Percentiles rank a stretch among this genome's conserved stretches.
These are phyloP conservation scores for Cossypha caffra DNA, from an alignment of 2,797 vertebrate genomes.

Conservation along the genomic window DNA sequence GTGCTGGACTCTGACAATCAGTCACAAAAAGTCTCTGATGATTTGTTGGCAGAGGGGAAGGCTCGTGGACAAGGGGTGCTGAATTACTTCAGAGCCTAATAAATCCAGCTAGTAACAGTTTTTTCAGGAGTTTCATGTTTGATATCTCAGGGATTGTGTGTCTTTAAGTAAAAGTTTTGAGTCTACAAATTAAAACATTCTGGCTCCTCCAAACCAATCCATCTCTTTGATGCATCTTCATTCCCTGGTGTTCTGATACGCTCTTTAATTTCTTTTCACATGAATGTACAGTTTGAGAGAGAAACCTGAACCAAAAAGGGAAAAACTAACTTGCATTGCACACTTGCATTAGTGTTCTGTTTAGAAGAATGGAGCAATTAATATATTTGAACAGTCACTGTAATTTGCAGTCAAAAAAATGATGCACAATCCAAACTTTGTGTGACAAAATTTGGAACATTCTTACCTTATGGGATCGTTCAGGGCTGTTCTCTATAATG, in stretches of 20 bases:
- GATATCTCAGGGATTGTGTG: neutral
- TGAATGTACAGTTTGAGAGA: neutral
- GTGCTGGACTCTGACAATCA: neutral
- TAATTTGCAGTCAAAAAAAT: neutral
- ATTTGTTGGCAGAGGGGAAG: neutral
- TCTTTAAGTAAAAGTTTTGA: neutral
- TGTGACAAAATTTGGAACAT: neutral
- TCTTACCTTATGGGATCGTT: neutral
- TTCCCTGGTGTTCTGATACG: neutral
- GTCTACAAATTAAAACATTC: neutral
- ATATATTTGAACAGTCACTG: neutral
- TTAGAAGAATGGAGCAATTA: neutral
- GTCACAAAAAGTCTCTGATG: neutral
- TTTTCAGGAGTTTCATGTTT: neutral
- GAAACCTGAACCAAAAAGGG: neutral
- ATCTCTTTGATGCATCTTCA: neutral
- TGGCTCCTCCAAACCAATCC: neutral
- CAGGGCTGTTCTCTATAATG: neutral
- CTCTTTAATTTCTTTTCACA: rapidly evolving
- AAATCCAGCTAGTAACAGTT: neutral
- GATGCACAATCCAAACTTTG: neutral
- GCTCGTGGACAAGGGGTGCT: neutral
- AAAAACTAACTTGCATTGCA: neutral
- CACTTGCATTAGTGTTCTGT: neutral
- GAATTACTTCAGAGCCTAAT: neutral